Evolutionary conservation across 2,797 vertebrate species (phyloP), one percentile per base, ranked within the genome.

Genomic region (Gila robusta): DNA sequence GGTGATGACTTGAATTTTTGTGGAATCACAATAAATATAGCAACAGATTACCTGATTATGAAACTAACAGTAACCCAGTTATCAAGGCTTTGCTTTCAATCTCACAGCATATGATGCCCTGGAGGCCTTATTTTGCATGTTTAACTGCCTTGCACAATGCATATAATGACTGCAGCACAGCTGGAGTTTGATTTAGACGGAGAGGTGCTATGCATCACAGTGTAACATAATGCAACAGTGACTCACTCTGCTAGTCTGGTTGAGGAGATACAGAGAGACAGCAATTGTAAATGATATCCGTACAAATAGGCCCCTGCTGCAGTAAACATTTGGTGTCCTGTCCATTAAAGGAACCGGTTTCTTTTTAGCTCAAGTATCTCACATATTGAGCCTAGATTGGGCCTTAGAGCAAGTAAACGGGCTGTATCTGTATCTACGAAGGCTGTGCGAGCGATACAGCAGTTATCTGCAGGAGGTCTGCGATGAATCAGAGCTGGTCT

Each of bases 401-500:
- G 78, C 85, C 79, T 86, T 39, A 73, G 80, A 81, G 41, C 54
- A 28, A 32, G 79, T 7, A 37, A 81, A 86, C 54, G 32, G 78
- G 21, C 52, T 74, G 17, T 52, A 81, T 86, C 72, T 47, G 70
- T 67, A 26, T 47, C 26, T 72, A 44, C 16, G 23, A 6, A 54
- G 59, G 59, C 59, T 28, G 76, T 44, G 21, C 67, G 21, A 69
- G 28, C 6, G 78, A 78, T 84, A 83, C 4, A 39, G 49, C 79
- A 39, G 82, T 87, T 86, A 90, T 86, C 41, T 47, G 39, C 66
- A 78, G 77, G 87, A 87, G 70, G 17, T 41, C 84, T 35, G 23
- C 73, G 85, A 88, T 90, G 89, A 87, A 90, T 89, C 89, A 78
- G 85, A 67, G 47, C 44, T 44, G 66, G 77, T 90, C 73, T 84